Percentiles rank a stretch among this genome's conserved stretches.
Evolutionary conservation across 2,797 vertebrate genomes (phyloP).

Genomic region (Astyanax mexicanus): DNA sequence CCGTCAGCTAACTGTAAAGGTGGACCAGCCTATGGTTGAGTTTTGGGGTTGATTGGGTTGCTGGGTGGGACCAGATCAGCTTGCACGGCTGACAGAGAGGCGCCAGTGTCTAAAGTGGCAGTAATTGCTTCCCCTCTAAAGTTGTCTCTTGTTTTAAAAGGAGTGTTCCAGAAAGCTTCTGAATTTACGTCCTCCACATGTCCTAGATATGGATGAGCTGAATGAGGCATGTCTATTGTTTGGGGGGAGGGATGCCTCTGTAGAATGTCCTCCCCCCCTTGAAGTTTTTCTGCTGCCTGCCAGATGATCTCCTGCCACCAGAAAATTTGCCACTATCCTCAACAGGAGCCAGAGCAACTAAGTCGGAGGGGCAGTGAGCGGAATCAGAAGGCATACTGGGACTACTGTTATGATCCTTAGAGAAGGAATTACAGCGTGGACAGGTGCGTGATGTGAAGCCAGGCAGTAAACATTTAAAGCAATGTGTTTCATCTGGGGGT

Average conservation of each 20-base stretch:
- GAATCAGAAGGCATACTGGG: neutral
- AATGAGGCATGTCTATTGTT: too few relatives aligned
- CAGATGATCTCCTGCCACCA: too few relatives aligned
- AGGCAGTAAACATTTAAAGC: too few relatives aligned
- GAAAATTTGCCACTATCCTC: too few relatives aligned
- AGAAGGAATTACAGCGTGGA: neutral
- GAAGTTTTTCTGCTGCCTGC: too few relatives aligned
- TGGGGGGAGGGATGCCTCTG: too few relatives aligned
- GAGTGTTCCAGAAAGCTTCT: constrained; percentile 27
- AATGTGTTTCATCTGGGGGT: too few relatives aligned
- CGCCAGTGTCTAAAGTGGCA: constrained; percentile 3
- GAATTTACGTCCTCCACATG: constrained; percentile 18
- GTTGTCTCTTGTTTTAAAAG: constrained; percentile 16
- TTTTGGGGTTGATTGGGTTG: neutral
- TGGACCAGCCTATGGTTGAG: constrained; percentile 11
- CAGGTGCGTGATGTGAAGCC: too few relatives aligned
- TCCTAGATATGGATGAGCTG: neutral
- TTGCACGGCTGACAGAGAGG: constrained; percentile 8
- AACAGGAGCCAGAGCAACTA: too few relatives aligned
- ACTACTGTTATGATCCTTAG: neutral
- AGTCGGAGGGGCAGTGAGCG: neutral
- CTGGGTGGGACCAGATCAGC: neutral
- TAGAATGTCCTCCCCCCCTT: too few relatives aligned
- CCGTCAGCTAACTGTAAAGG: constrained; percentile 23
- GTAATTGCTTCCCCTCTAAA: neutral